Base-by-base conservation (phyloP, 2,888 invertebrate species). In the Macrostomum cliftonense region DNA sequence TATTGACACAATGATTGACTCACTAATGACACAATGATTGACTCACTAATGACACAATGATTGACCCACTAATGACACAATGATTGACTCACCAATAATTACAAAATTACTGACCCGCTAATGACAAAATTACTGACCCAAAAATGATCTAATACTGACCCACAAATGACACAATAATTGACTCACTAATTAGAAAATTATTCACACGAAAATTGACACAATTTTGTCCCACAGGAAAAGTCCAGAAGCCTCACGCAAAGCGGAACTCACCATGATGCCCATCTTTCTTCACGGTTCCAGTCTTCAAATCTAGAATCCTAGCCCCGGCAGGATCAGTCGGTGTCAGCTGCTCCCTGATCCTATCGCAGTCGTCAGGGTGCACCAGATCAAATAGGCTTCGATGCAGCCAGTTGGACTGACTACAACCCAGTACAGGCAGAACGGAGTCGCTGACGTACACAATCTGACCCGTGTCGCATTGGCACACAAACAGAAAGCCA, bases 381-480 rank as follows among this genome's bases (percentile, higher is more conserved):
- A 99, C 80, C 71, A 93, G 82, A 61, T 95, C 89, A 70, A 83
- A 93, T 52, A 99, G 77, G 9, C 86, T 87, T 43, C 86, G 63
- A 39, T 89, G 88, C 70, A 89, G 89, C 93, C 95, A 95, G 63
- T 97, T 95, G 65, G 82, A 84, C 78, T 82, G 93, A 28, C 89
- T 81, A 65, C 91, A 87, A 72, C 93, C 91, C 50, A 97, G 77
- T 44, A 99, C 95, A 16, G 95, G 93, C 48, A 88, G 84, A 61
- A 99, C 86, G 39, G 93, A 93, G 74, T 97, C 97, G 45, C 95
- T 91, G 46, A 95, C 93, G 67, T 97, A 99, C 63, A 99, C 88
- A 54, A 99, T 80, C 60, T 89, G 77, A 2, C 95, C 95, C 12
- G 86, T 84, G 72, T 97, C 95, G 73, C 95, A 97, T 63, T 88